phyloP scores from a whole-genome alignment of 2,113 vertebrate species.

The Benitochromis conjunctus region DNA sequence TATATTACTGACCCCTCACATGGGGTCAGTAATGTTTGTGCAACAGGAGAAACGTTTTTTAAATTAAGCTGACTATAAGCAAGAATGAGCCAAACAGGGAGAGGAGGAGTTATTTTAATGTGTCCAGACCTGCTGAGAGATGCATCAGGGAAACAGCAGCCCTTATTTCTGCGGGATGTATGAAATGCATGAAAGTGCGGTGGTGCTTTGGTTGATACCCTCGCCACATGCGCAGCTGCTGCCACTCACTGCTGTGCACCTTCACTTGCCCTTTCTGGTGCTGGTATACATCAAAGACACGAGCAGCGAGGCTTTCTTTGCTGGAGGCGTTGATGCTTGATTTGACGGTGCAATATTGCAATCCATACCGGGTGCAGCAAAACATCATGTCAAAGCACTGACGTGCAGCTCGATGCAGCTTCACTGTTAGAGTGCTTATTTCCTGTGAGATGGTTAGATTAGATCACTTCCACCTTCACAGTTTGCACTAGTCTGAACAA shows the following conservation, averaged over 20 bases:
- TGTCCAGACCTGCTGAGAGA: neutral
- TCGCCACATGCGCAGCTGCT: neutral
- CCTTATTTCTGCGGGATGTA: neutral
- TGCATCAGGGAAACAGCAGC: neutral
- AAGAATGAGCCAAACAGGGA: neutral
- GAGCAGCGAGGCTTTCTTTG: constrained; percentile 72
- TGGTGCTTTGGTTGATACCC: neutral
- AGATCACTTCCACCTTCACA: neutral
- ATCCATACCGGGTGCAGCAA: neutral
- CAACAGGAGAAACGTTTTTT: neutral
- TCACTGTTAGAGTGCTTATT: neutral
- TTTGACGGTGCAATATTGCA: neutral
- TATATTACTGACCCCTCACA: too few species aligned
- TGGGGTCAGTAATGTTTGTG: neutral
- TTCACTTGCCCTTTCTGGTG: constrained; percentile 70
- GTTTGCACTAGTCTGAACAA: neutral
- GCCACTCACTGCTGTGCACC: neutral
- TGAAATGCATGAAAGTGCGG: neutral
- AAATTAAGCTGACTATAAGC: neutral
- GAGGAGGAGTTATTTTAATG: neutral
- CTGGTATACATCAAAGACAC: constrained; percentile 77
- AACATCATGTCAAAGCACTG: neutral
- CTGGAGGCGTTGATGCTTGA: constrained; percentile 68
- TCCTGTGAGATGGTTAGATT: constrained; percentile 10
- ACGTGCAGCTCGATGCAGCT: neutral